phyloP scores from a whole-genome alignment of 2,888 invertebrate genomes.

The Drosophila mettleri region DNA sequence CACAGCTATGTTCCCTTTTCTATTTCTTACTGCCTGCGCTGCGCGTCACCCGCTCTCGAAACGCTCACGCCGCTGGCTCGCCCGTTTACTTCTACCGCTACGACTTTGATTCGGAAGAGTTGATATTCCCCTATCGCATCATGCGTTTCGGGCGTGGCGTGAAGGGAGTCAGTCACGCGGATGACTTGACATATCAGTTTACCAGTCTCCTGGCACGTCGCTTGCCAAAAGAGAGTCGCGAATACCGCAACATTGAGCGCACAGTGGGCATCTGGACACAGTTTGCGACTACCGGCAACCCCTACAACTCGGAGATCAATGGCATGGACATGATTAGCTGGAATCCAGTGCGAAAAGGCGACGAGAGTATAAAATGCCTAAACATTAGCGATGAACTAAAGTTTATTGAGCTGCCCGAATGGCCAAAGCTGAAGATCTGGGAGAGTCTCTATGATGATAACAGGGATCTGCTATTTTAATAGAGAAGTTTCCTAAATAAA shows the following conservation, averaged over 20 bases:
- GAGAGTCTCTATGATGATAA: slow-evolving; percentile 75
- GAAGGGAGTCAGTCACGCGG: slow-evolving; percentile 83
- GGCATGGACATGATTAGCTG: slow-evolving; percentile 77
- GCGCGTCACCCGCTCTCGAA: slow-evolving; percentile 78
- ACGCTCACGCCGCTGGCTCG: slow-evolving; percentile 74
- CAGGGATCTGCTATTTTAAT: slow-evolving; percentile 64
- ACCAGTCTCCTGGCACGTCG: slow-evolving; percentile 69
- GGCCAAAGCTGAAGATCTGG: slow-evolving; percentile 79
- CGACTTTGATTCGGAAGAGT: slow-evolving; percentile 83
- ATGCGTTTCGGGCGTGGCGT: slow-evolving; percentile 80
- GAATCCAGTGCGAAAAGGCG: slow-evolving; percentile 75
- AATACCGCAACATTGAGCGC: slow-evolving; percentile 82
- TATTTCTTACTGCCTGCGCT: slow-evolving; percentile 68
- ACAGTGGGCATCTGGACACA: slow-evolving; percentile 81
- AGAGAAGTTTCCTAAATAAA: background rate
- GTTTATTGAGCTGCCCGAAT: slow-evolving; percentile 81
- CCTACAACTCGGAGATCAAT: slow-evolving; percentile 72
- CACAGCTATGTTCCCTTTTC: slow-evolving; percentile 75
- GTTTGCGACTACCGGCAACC: slow-evolving; percentile 83
- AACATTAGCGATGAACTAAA: slow-evolving; percentile 82
- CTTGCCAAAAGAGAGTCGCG: slow-evolving; percentile 75
- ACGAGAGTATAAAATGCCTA: slow-evolving; percentile 78
- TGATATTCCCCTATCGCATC: slow-evolving; percentile 78
- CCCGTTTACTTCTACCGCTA: slow-evolving; percentile 83
- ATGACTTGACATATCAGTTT: slow-evolving; percentile 83